phyloP scores from a whole-genome alignment of 2,888 invertebrate species.

The Synergus gifuensis region DNA sequence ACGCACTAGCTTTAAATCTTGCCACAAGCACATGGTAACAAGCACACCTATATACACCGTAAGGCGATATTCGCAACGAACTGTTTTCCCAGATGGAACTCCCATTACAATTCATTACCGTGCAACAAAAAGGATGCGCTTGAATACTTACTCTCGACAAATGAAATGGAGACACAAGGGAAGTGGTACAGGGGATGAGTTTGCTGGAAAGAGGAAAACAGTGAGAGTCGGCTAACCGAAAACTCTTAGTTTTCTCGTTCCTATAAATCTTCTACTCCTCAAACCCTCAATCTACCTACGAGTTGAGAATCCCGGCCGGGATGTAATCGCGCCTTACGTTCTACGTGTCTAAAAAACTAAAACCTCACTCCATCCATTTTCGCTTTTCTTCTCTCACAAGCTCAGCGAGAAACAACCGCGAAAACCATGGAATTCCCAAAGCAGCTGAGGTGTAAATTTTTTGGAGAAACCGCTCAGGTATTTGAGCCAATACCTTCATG shows the following conservation, averaged over 20 bases:
- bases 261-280: background rate
- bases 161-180: conserved; percentile 43
- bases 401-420: background rate
- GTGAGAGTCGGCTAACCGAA: conserved; percentile 51
- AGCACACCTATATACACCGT: background rate
- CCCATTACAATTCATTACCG: conserved; percentile 62
- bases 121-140: conserved; percentile 56
- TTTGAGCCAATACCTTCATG: background rate
- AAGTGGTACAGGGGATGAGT: background rate
- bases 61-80: conserved; percentile 37
- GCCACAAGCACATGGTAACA: background rate
- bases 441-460: background rate
- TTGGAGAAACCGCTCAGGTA: background rate
- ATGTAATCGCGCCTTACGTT: conserved; percentile 61
- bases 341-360: conserved; percentile 60
- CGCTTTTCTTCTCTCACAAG: background rate
- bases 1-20: conserved; percentile 12
- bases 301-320: conserved; percentile 53
- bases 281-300: conserved; percentile 11
- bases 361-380: conserved; percentile 42
- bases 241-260: conserved; percentile 52
- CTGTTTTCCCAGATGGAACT: conserved; percentile 53
- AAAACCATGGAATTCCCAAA: background rate
- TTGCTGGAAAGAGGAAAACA: conserved; percentile 43
- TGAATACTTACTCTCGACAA: conserved; percentile 46